phyloP scores from a whole-genome alignment of 2,113 vertebrate species.

The Pteronura brasiliensis region DNA sequence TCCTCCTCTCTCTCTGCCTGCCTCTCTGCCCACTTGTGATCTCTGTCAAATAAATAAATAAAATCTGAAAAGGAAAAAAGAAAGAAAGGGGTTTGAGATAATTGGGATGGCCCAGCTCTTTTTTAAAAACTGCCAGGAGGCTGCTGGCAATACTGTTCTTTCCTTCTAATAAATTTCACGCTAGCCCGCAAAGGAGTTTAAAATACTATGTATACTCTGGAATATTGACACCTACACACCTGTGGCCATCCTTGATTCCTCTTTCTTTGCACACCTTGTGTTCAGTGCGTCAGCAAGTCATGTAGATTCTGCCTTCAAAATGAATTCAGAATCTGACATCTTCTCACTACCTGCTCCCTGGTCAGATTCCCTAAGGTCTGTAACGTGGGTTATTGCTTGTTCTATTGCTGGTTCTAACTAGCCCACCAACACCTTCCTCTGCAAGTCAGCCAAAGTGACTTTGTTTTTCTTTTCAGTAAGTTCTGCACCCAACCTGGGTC shows the following conservation, averaged over 20 bases:
- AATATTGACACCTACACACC: background rate
- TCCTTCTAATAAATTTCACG: background rate
- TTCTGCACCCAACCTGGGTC: background rate
- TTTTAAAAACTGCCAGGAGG: background rate
- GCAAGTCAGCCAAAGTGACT: background rate
- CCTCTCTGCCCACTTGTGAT: no score
- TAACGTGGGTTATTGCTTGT: background rate
- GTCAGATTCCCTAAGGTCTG: background rate
- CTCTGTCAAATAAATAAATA: no score
- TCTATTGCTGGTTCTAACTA: background rate
- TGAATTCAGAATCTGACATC: background rate
- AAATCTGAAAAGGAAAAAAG: no score
- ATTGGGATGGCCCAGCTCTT: background rate
- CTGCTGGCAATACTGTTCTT: background rate
- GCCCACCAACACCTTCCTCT: background rate
- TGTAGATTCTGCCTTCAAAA: background rate
- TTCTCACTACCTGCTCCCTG: background rate
- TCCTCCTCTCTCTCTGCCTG: no score
- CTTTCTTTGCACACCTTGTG: background rate
- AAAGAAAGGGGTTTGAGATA: background rate
- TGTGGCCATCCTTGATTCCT: background rate
- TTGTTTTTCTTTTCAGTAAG: background rate
- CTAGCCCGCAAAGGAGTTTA: background rate
- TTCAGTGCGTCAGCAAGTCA: background rate
- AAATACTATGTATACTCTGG: background rate